Conservation (phyloP, 1,140 invertebrate species). For the Hypsibius dujardini region DNA sequence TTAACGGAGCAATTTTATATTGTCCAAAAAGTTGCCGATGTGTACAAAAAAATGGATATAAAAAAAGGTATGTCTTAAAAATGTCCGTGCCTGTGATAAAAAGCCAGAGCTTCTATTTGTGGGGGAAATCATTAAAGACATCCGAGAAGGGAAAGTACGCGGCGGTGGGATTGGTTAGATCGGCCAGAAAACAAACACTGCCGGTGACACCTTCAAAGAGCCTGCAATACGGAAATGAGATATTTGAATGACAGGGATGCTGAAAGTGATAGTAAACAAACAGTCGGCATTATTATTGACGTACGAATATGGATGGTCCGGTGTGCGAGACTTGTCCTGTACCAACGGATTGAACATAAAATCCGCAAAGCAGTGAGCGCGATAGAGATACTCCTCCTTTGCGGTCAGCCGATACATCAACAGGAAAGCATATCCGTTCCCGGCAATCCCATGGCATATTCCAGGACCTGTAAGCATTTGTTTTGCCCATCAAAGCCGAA, state of each 20-base stretch:
- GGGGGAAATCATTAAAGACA: conserved; percentile 37
- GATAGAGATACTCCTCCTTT: conserved; percentile 49
- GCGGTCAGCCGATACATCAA: conserved; percentile 54
- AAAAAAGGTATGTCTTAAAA: no score
- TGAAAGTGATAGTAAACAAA: no score
- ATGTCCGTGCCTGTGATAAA: no score
- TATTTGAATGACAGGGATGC: no score
- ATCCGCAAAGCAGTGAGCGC: conserved; percentile 55
- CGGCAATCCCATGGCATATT: conserved; percentile 66
- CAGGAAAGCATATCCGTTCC: conserved; percentile 65
- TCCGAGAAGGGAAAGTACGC: conserved; percentile 69
- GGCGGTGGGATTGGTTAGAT: conserved; percentile 50
- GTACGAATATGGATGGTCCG: conserved; percentile 49
- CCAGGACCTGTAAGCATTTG: conserved; percentile 27
- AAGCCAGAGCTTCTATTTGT: no score
- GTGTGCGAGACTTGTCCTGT: conserved; percentile 41
- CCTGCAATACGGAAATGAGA: conserved; percentile 32
- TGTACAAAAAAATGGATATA: no score
- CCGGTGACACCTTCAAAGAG: conserved; percentile 70
- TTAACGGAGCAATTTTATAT: no score
- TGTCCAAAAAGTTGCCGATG: no score
- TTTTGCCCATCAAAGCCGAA: no score
- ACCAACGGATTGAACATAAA: conserved; percentile 42
- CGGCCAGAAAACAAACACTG: conserved; percentile 58
- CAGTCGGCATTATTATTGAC: background rate